Percentiles rank a stretch among this genome's conserved stretches.
Conservation (phyloP, 2,797 vertebrate genomes). For the Alca torda region DNA sequence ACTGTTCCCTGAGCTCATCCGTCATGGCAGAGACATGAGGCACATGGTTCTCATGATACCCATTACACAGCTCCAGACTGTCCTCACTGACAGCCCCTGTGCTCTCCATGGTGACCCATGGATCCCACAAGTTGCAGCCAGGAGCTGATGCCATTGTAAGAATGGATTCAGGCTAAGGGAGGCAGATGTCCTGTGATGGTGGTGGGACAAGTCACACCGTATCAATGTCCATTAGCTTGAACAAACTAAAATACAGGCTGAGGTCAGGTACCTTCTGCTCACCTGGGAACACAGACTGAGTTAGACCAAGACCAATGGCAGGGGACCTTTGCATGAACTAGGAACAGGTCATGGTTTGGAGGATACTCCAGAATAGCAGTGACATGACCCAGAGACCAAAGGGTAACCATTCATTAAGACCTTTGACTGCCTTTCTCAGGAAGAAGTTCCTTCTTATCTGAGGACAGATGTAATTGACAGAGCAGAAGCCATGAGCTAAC, state of each 20-base stretch:
- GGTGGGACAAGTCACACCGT: no score
- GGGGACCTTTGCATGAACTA: accelerated
- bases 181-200: not conserved
- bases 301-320: not conserved
- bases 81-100: not conserved
- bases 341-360: not conserved
- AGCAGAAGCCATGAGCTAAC: not conserved
- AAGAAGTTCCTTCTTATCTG: not conserved
- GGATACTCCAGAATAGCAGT: not conserved
- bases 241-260: not conserved
- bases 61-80: accelerated
- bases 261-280: not conserved
- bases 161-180: not conserved
- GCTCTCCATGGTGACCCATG: accelerated
- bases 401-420: no score
- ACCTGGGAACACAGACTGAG: not conserved
- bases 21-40: not conserved
- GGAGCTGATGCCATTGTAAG: not conserved
- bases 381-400: not conserved
- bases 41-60: not conserved
- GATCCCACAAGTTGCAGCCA: not conserved
- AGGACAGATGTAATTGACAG: not conserved
- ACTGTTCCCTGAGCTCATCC: not conserved
- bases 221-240: not conserved
- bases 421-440: no score